Base-by-base conservation (phyloP, 2,797 vertebrate genomes). In the Myiotriccus ornatus region DNA sequence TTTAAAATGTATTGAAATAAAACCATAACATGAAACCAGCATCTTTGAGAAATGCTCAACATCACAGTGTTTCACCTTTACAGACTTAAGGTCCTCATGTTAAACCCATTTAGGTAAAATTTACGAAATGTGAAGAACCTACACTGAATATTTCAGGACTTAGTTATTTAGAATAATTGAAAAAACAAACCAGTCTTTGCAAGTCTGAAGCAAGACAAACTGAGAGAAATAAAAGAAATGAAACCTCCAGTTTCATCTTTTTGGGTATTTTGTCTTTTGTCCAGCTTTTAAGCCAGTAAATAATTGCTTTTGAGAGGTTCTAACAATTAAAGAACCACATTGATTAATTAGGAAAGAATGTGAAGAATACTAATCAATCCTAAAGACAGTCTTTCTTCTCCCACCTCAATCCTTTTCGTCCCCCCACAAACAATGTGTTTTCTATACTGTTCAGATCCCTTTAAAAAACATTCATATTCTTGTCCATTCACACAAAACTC, bases 381-480 rank as follows among this genome's bases (percentile, higher is more conserved):
- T 98, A 65, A 93, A 96, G 96, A 97, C 78, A 96, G 85, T 82
- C 96, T 96, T 97, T 89, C 95, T 92, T 96, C 90, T 95, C 95
- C 90, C 87, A 95, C 90, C 93, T 92, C 84, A 44, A 79, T 44
- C 82, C 94, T 84, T 84, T 84, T 62, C 15, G 20, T 89, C 75
- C 35, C 49, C n/a, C 85, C 39, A 37, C 91, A 71, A 85, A 96
- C 84, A 97, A 97, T 90, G 95, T 92, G 85, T 37, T 91, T 97
- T 96, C 94, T 94, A 71, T 83, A 84, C 86, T 59, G 81, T 84
- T 95, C 47, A 56, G 92, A 85, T 89, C 73, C 95, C 96, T 96
- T 90, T 63, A 78, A 95, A 95, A 94, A 96, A 93, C 96, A 97
- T 91, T 97, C 89, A 96, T 98, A 98, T 98, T 97, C 97, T 94